Evolutionary conservation across 2,797 vertebrate genomes (phyloP).

Genomic region (Enteromius mattozi): DNA sequence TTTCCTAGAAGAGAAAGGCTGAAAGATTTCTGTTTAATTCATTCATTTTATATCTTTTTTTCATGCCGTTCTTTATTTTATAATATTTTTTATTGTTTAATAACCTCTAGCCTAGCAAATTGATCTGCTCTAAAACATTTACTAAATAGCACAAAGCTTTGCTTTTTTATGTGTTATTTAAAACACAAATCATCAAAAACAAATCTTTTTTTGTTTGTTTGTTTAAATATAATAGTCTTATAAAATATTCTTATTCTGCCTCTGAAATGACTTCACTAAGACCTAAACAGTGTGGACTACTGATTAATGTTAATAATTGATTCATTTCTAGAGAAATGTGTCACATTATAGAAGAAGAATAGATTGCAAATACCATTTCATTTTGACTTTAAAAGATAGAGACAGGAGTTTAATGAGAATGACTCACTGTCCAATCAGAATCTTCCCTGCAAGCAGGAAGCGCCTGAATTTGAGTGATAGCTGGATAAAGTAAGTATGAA

Average conservation of each 20-base stretch:
- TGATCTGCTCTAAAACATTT: too few species aligned
- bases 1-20: neutral
- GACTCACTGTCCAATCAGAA: neutral
- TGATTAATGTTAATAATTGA: neutral
- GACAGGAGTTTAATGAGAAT: conserved; percentile 9
- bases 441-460: neutral
- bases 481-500: conserved; percentile 20
- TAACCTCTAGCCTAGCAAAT: neutral
- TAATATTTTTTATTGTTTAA: neutral
- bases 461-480: conserved; percentile 15
- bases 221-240: neutral
- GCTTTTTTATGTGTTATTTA: neutral
- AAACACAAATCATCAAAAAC: neutral
- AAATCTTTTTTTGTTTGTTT: neutral
- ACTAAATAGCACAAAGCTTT: neutral
- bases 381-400: neutral
- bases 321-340: neutral
- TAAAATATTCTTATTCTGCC: neutral
- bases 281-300: neutral
- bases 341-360: neutral
- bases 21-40: neutral
- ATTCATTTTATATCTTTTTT: neutral
- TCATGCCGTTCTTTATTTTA: neutral
- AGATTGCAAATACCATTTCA: neutral
- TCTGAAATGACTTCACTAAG: neutral